Evolutionary conservation across 2,113 vertebrate species (phyloP).

Genomic region (Strix aluco): DNA sequence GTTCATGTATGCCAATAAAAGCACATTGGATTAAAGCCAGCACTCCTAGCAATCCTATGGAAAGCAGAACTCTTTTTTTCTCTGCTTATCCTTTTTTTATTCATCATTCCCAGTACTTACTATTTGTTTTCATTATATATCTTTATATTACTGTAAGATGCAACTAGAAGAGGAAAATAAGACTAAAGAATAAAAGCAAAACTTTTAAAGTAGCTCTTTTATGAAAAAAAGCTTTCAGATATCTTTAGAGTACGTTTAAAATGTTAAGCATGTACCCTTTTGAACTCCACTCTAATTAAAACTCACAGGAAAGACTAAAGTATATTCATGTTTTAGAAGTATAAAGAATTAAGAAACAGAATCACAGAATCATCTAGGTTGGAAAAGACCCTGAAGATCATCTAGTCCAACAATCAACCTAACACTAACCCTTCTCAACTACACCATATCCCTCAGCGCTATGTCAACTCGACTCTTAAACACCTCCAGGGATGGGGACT

Average conservation of each 20-base stretch:
- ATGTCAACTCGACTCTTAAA: too few relatives aligned
- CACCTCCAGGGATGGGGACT: too few relatives aligned
- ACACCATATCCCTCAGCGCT: too few relatives aligned
- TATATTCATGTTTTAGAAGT: not conserved
- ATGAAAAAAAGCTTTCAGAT: not conserved
- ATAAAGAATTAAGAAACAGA: not conserved
- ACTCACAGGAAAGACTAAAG: not conserved
- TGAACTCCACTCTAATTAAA: not conserved
- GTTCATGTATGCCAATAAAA: conserved; percentile 55
- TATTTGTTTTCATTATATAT: not conserved
- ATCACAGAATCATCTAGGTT: too few relatives aligned
- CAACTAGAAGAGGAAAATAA: not conserved
- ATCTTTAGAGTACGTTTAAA: not conserved
- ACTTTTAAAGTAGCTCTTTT: not conserved
- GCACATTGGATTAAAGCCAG: conserved; percentile 46
- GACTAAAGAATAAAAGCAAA: not conserved
- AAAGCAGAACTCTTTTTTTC: not conserved
- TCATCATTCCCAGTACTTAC: not conserved
- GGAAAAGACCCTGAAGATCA: too few relatives aligned
- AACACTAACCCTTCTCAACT: too few relatives aligned
- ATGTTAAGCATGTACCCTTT: not conserved
- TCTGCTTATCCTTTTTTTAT: not conserved
- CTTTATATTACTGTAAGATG: not conserved
- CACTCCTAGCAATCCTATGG: conserved; percentile 4
- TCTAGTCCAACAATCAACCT: too few relatives aligned